These are phyloP conservation scores for Carpatolechia fugitivella DNA, from an alignment of 2,888 invertebrate species.

Conservation along the genomic window DNA sequence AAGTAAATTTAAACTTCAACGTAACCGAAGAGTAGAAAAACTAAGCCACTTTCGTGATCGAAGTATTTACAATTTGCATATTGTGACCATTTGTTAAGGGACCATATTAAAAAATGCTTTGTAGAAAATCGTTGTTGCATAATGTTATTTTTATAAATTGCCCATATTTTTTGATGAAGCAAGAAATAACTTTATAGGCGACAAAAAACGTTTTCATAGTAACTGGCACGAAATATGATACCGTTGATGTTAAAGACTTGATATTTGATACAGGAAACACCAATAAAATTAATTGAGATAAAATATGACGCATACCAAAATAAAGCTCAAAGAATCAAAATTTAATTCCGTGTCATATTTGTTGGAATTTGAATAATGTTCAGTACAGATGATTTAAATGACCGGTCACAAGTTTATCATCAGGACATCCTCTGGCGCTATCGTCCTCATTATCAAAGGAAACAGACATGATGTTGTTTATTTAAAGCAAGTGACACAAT, in stretches of 20 bases:
- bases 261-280: too few relatives aligned
- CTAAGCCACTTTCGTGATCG: background rate
- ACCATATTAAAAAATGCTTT: background rate
- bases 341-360: background rate
- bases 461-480: slow-evolving; percentile 69
- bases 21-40: background rate
- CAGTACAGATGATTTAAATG: slow-evolving; percentile 27
- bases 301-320: background rate
- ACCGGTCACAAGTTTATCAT: slow-evolving; percentile 63
- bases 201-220: too few relatives aligned
- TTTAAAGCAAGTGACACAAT: slow-evolving; percentile 27
- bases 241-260: too few relatives aligned
- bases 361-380: background rate
- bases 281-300: background rate
- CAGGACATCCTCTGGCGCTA: slow-evolving; percentile 64
- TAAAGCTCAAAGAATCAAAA: background rate
- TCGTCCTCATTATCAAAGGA: slow-evolving; percentile 59
- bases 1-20: background rate
- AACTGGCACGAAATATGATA: too few relatives aligned
- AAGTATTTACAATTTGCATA: slow-evolving; percentile 5
- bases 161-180: too few relatives aligned
- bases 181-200: too few relatives aligned
- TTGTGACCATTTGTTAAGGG: background rate
- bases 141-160: background rate
- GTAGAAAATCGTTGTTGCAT: background rate